Conservation (phyloP, 2,113 vertebrate species). For the Apodemus sylvaticus region DNA sequence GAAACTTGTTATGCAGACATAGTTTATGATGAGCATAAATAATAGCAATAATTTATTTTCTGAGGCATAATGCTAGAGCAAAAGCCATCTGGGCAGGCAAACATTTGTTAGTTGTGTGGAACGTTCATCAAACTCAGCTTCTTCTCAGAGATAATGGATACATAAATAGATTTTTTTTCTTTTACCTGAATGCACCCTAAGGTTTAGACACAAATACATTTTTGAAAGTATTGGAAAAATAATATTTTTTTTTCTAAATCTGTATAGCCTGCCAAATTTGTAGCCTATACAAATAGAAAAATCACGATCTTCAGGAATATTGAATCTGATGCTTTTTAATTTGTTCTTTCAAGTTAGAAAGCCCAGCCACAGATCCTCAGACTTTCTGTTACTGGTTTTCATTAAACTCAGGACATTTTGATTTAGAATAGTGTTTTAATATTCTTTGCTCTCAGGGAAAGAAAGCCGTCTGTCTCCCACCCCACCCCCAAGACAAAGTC, state of each 20-base stretch:
- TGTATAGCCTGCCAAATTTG: conserved; percentile 54
- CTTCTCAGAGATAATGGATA: conserved; percentile 66
- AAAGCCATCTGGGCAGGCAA: conserved; percentile 64
- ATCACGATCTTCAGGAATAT: conserved; percentile 53
- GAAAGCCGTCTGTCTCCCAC: background rate
- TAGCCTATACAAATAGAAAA: conserved; percentile 53
- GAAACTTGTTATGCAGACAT: conserved; percentile 73
- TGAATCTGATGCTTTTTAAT: conserved; percentile 51
- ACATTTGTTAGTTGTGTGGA: conserved; percentile 52
- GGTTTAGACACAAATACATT: conserved; percentile 68
- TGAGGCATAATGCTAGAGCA: conserved; percentile 53
- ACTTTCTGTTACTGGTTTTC: conserved; percentile 49
- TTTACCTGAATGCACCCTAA: conserved; percentile 47
- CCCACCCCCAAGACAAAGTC: background rate
- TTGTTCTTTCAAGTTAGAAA: conserved; percentile 50
- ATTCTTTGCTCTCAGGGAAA: conserved; percentile 12
- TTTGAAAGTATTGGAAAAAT: conserved; percentile 51
- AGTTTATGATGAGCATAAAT: conserved; percentile 71
- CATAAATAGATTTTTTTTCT: conserved; percentile 68
- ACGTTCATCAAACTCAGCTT: conserved; percentile 64
- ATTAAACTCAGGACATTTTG: conserved; percentile 38
- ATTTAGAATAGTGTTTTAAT: conserved; percentile 50
- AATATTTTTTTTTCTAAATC: conserved; percentile 61
- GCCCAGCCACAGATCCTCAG: background rate
- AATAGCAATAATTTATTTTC: conserved; percentile 77